Percentiles rank a stretch among this genome's conserved stretches.
Evolutionary conservation across 2,797 vertebrate genomes (phyloP).

Genomic region (Liparis tanakae): DNA sequence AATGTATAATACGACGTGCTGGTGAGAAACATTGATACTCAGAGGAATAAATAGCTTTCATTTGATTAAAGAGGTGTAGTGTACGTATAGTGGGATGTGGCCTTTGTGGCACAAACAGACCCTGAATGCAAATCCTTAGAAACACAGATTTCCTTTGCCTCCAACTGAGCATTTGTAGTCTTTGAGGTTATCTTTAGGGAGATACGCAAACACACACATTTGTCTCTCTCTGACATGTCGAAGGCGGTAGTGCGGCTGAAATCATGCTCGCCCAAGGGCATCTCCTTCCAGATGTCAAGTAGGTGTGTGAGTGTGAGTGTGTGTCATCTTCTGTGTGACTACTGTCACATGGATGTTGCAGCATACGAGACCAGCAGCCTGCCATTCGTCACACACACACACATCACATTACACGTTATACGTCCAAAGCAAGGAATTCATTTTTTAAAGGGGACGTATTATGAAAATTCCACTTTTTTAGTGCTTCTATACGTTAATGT

Average conservation of each 20-base stretch:
- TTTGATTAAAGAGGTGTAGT: background rate
- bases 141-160: slow-evolving; percentile 49
- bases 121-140: slow-evolving; percentile 16
- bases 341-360: slow-evolving; percentile 12
- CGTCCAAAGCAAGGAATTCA: slow-evolving; percentile 10
- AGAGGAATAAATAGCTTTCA: slow-evolving; percentile 11
- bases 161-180: slow-evolving; percentile 53
- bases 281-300: slow-evolving; percentile 58
- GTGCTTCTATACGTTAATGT: no score
- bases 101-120: background rate
- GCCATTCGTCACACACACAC: background rate
- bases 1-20: background rate
- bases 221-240: slow-evolving; percentile 62
- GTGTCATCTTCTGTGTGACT: background rate
- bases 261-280: slow-evolving; percentile 66
- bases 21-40: slow-evolving; percentile 4
- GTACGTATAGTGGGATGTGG: background rate
- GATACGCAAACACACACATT: slow-evolving; percentile 34
- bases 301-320: slow-evolving; percentile 15
- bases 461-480: no score
- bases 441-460: no score
- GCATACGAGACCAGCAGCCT: background rate
- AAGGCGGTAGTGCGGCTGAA: slow-evolving; percentile 54
- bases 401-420: background rate
- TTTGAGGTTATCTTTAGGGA: slow-evolving; percentile 63